A percentile compares a stretch with the other conserved stretches of the same genome.
Evolutionary conservation across 2,888 invertebrate species (phyloP).

Genomic region (Epinotia bilunana): DNA sequence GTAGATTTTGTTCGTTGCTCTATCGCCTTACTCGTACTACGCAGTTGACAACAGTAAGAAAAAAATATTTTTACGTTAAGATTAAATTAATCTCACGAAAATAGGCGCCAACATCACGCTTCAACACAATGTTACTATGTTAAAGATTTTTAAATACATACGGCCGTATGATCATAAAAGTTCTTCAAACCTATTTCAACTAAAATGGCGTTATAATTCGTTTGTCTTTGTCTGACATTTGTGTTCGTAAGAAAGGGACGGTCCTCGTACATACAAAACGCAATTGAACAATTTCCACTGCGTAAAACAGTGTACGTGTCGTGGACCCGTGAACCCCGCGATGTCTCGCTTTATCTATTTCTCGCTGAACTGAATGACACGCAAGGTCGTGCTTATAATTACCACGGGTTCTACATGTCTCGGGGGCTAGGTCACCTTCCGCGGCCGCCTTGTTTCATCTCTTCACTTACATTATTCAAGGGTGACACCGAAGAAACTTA

Average conservation of each 20-base stretch:
- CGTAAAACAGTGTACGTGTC: constrained; percentile 9
- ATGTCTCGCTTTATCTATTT: constrained; percentile 15
- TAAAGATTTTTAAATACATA: background rate
- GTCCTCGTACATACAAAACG: background rate
- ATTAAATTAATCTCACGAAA: too few relatives aligned
- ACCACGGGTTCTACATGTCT: constrained; percentile 6
- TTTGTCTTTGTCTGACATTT: too few relatives aligned
- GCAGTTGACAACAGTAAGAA: too few relatives aligned
- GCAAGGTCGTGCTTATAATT: constrained; percentile 31
- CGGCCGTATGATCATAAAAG: too few relatives aligned
- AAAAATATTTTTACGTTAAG: too few relatives aligned
- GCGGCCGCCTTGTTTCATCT: background rate
- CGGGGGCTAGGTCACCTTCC: constrained; percentile 16
- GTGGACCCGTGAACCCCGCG: background rate
- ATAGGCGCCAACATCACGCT: background rate
- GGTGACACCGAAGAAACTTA: background rate
- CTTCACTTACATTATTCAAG: background rate
- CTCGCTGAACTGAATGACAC: constrained; percentile 12
- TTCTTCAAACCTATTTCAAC: too few relatives aligned
- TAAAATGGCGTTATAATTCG: too few relatives aligned
- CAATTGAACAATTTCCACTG: background rate
- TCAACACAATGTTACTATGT: background rate
- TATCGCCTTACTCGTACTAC: too few relatives aligned
- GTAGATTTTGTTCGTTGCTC: too few relatives aligned
- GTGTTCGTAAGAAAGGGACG: too few relatives aligned